phyloP scores from a whole-genome alignment of 2,113 vertebrate species.

The Cryptomyrus ogoouensis region DNA sequence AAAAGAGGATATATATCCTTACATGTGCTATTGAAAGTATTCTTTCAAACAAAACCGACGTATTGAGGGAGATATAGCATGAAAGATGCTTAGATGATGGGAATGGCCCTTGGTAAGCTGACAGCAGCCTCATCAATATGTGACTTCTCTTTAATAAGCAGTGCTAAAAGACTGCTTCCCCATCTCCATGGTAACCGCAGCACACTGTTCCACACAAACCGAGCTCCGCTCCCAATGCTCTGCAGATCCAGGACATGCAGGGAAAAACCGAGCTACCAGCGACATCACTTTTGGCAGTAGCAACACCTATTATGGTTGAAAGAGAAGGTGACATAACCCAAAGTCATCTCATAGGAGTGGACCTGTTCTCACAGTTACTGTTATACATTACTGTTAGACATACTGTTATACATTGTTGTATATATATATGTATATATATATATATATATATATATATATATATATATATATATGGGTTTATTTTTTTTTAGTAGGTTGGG shows the following conservation, averaged over 20 bases:
- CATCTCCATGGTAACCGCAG: slow-evolving; percentile 41
- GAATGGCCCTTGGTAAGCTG: slow-evolving; percentile 34
- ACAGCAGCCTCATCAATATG: slow-evolving; percentile 31
- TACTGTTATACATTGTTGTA: slow-evolving; percentile 52
- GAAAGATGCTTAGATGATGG: slow-evolving; percentile 44
- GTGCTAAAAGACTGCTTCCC: slow-evolving; percentile 34
- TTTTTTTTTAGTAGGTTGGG: no score
- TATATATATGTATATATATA: slow-evolving; percentile 63
- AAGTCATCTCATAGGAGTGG: slow-evolving; percentile 50
- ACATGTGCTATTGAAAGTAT: not conserved
- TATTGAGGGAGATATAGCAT: not conserved
- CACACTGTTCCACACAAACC: slow-evolving; percentile 54
- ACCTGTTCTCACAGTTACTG: slow-evolving; percentile 51
- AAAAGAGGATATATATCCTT: not conserved
- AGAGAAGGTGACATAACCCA: slow-evolving; percentile 36
- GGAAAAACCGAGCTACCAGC: slow-evolving; percentile 57
- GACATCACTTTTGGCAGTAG: slow-evolving; percentile 45
- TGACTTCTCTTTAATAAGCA: slow-evolving; percentile 46
- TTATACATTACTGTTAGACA: slow-evolving; percentile 52
- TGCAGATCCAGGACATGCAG: slow-evolving; percentile 50
- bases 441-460: slow-evolving; percentile 64
- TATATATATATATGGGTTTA: no score
- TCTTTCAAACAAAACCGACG: not conserved
- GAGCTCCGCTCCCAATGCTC: slow-evolving; percentile 28
- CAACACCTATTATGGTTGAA: slow-evolving; percentile 67